Evolutionary conservation across 2,888 invertebrate genomes (phyloP), one percentile per base, ranked within the genome.

Genomic region (Nomada hirtipes): DNA sequence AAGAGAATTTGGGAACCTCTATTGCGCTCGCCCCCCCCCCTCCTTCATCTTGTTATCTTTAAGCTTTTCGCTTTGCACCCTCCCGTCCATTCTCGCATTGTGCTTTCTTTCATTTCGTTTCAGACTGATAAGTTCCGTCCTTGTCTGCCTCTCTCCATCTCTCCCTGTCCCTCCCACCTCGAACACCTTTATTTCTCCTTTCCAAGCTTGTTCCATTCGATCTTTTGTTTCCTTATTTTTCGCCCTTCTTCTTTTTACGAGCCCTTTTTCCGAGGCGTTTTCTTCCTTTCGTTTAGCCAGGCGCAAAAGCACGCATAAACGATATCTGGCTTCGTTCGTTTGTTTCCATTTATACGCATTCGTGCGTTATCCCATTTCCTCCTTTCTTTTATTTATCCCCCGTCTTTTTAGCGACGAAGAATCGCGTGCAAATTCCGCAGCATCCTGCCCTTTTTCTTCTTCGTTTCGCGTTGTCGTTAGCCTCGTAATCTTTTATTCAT

Each of bases 31-130:
- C 50, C 52, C 50, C 61, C 18, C 18, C 36, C 61, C 18, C 18
- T 26, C 44, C 50, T 52, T 29, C 72, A 59, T 79, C 79, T 63
- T 80, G 80, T 80, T 79, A 80, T 79, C 73, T 80, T 80, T 73
- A 80, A 80, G 79, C 80, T 79, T 63, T 59, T 63, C 67, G 44
- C 67, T 63, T 29, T 26, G 11, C 67, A 20, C 13, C 18, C 44
- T 13, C 50, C 52, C 50, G 18, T 47, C 44, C 57, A 23, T 64
- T 23, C 61, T 67, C 50, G 67, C 67, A 70, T 79, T 47, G 80
- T 72, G 73, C 80, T 68, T 73, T 72, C 80, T 79, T 80, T 79
- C 79, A 80, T 80, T 80, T 72, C 80, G 73, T 47, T 68, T 72
- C 73, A 18, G 79, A 61, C 80, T 80, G 73, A 79, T 80, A 80